A percentile compares a stretch with the other conserved stretches of the same genome.
Conservation (phyloP, 2,888 invertebrate genomes). For the Tuta absoluta region DNA sequence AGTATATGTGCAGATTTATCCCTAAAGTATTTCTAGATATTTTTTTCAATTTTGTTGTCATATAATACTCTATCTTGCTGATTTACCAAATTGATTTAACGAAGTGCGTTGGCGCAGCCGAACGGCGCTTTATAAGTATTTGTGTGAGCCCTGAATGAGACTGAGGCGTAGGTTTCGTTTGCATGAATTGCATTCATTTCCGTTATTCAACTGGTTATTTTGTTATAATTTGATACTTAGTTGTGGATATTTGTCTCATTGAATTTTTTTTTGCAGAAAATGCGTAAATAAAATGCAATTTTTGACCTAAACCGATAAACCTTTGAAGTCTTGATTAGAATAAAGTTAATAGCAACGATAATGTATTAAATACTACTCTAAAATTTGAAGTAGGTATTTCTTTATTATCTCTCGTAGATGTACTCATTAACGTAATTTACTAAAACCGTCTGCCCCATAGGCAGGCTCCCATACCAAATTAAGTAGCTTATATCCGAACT, state of each 20-base stretch:
- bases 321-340: no score
- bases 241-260: conserved; percentile 2
- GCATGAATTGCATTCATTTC: background rate
- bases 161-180: conserved; percentile 17
- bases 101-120: conserved; percentile 15
- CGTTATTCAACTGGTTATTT: conserved; percentile 15
- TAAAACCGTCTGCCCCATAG: no score
- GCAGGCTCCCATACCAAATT: background rate
- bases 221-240: background rate
- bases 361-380: no score
- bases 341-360: no score
- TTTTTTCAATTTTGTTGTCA: background rate
- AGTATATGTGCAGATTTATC: no score
- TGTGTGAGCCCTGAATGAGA: conserved; percentile 17
- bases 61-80: background rate
- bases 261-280: background rate
- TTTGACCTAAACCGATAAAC: no score
- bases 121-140: conserved; percentile 7
- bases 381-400: no score
- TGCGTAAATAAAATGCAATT: no score
- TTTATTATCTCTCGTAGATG: no score
- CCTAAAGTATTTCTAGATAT: no score
- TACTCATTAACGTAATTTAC: no score
- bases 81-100: conserved; percentile 13
- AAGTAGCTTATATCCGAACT: background rate